Evolutionary conservation across 2,888 invertebrate genomes (phyloP).

Genomic region (Perdita meconis): DNA sequence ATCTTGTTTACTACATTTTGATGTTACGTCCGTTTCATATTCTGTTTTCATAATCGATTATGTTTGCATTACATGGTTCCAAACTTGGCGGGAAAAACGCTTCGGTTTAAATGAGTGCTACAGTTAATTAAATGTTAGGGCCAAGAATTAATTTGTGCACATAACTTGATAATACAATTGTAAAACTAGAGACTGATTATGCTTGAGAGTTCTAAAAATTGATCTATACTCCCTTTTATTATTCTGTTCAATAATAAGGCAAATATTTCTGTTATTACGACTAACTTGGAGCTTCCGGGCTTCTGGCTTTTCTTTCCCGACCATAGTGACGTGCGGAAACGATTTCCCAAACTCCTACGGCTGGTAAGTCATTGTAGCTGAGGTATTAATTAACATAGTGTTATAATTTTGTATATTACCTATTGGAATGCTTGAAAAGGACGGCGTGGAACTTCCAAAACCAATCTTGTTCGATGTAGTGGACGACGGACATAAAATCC

Average conservation of each 20-base stretch:
- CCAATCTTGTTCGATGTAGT: conserved; percentile 94
- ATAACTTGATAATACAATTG: too few relatives aligned
- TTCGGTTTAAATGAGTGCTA: too few relatives aligned
- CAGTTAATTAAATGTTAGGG: too few relatives aligned
- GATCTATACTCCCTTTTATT: conserved; percentile 11
- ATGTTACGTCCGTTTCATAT: too few relatives aligned
- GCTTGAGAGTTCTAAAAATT: conserved; percentile 30
- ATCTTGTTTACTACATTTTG: too few relatives aligned
- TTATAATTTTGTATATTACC: not conserved
- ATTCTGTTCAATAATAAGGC: conserved; percentile 53
- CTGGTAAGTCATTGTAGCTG: conserved; percentile 89
- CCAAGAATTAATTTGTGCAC: too few relatives aligned
- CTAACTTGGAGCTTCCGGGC: conserved; percentile 79
- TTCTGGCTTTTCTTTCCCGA: conserved; percentile 86
- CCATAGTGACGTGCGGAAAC: conserved; percentile 95
- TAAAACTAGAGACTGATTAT: conserved; percentile 14
- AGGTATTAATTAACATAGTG: not conserved
- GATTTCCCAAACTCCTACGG: conserved; percentile 93
- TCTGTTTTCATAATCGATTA: too few relatives aligned
- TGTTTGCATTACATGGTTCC: too few relatives aligned
- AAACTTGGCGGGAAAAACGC: too few relatives aligned
- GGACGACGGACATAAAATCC: conserved; percentile 88
- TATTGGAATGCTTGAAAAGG: conserved; percentile 85
- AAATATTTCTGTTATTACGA: conserved; percentile 67
- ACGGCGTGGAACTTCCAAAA: conserved; percentile 93